Conservation (phyloP, 2,888 invertebrate genomes). For the Acanthosoma haemorrhoidale region DNA sequence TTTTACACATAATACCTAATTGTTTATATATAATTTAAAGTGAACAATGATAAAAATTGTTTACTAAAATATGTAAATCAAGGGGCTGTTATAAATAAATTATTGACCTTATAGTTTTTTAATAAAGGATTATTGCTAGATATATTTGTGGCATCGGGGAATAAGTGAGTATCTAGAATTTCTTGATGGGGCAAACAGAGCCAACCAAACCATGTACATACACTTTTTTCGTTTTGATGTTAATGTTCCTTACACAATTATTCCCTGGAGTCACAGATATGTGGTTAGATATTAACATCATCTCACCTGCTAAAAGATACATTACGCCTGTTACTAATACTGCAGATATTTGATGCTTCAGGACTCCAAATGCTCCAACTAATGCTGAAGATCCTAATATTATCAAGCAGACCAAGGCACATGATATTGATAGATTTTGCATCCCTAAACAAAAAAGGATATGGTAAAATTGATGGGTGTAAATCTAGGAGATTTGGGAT, state of each 20-base stretch:
- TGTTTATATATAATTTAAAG: not conserved
- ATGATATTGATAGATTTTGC: slow-evolving; percentile 93
- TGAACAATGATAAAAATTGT: not conserved
- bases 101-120: too few species aligned
- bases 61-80: not conserved
- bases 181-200: not conserved
- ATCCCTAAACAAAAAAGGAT: slow-evolving; percentile 64
- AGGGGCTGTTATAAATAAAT: not conserved
- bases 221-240: not conserved
- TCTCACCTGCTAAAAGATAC: slow-evolving; percentile 82
- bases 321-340: slow-evolving; percentile 90
- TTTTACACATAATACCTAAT: too few species aligned
- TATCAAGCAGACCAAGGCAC: slow-evolving; percentile 85
- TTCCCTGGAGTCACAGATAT: not conserved
- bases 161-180: not conserved
- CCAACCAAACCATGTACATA: too few species aligned
- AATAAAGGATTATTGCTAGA: too few species aligned
- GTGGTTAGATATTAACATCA: not conserved
- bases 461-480: too few species aligned
- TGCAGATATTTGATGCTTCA: slow-evolving; percentile 87
- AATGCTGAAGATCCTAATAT: slow-evolving; percentile 80
- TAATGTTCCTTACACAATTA: not conserved
- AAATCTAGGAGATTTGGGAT: too few species aligned
- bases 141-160: not conserved
- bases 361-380: slow-evolving; percentile 82